These are phyloP conservation scores for Macrobrachium rosenbergii DNA, from an alignment of 1,140 invertebrate species.

Conservation along the genomic window DNA sequence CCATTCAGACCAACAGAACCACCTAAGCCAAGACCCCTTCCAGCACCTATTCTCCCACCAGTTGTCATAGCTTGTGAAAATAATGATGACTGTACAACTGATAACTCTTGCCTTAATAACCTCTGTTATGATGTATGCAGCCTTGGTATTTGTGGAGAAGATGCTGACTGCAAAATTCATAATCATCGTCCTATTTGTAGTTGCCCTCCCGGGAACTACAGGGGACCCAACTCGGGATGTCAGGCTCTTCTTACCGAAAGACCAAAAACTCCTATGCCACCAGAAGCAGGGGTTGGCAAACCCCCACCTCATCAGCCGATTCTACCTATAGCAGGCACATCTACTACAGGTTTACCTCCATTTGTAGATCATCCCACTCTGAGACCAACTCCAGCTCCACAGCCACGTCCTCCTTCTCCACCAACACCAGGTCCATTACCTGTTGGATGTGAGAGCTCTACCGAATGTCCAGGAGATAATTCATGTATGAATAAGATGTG, in stretches of 20 bases:
- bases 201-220: conserved; percentile 65
- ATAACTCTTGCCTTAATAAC: conserved; percentile 82
- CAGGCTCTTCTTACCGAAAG: conserved; percentile 29
- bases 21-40: conserved; percentile 63
- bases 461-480: conserved; percentile 81
- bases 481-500: conserved; percentile 83
- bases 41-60: conserved; percentile 83
- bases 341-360: conserved; percentile 17
- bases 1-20: conserved; percentile 8
- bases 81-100: conserved; percentile 83
- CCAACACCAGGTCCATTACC: conserved; percentile 32
- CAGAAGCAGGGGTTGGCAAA: conserved; percentile 84
- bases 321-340: conserved; percentile 19
- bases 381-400: conserved; percentile 18
- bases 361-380: conserved; percentile 12
- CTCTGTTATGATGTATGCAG: conserved; percentile 79
- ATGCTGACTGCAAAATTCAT: conserved; percentile 63
- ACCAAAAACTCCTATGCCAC: conserved; percentile 76
- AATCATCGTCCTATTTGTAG: conserved; percentile 64
- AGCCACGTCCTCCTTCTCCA: conserved; percentile 28
- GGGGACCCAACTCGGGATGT: conserved; percentile 65
- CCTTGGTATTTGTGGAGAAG: conserved; percentile 63
- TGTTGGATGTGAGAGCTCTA: conserved; percentile 80
- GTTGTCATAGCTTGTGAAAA: conserved; percentile 73
- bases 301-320: conserved; percentile 76